Percentiles rank a stretch among this genome's conserved stretches.
These are phyloP conservation scores for Pogoniulus pusillus DNA, from an alignment of 2,797 vertebrate genomes.

Conservation along the genomic window DNA sequence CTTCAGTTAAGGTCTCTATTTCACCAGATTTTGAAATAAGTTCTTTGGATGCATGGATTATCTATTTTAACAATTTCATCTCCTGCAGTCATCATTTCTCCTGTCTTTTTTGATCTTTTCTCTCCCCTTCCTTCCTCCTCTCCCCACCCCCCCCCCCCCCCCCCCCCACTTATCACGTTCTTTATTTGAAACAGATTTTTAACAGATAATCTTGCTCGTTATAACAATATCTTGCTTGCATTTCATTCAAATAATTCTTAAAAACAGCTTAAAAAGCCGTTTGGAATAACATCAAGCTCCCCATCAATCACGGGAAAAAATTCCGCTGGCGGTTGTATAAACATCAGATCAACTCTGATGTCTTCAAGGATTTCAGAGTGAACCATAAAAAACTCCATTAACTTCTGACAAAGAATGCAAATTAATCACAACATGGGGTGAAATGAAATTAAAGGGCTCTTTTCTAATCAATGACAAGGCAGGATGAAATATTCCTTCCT, in stretches of 20 bases:
- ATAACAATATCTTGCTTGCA: slow-evolving; percentile 83
- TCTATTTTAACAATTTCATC: slow-evolving; percentile 58
- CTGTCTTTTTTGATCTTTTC: slow-evolving; percentile 67
- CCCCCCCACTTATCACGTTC: slow-evolving; percentile 68
- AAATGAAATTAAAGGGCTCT: slow-evolving; percentile 99
- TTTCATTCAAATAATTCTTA: slow-evolving; percentile 90
- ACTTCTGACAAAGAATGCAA: slow-evolving; percentile 99
- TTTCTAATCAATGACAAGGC: slow-evolving; percentile 99
- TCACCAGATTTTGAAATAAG: slow-evolving; percentile 14
- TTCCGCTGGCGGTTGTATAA: slow-evolving; percentile 98
- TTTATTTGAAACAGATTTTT: slow-evolving; percentile 84
- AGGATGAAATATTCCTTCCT: slow-evolving; percentile 85
- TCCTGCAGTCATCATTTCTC: slow-evolving; percentile 33
- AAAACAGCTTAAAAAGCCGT: slow-evolving; percentile 89
- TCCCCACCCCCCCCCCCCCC: no score
- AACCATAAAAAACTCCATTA: slow-evolving; percentile 99
- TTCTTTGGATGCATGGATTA: slow-evolving; percentile 21
- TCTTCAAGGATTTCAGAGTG: slow-evolving; percentile 97
- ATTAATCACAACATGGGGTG: slow-evolving; percentile 99
- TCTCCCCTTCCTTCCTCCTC: not conserved
- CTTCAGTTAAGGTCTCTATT: not conserved
- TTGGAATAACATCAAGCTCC: slow-evolving; percentile 85
- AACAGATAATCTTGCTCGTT: slow-evolving; percentile 84
- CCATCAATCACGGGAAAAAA: slow-evolving; percentile 93
- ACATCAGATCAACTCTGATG: slow-evolving; percentile 98